A percentile compares a stretch with the other conserved stretches of the same genome.
Evolutionary conservation across 2,888 invertebrate species (phyloP).

Genomic region (Desoria tigrina): DNA sequence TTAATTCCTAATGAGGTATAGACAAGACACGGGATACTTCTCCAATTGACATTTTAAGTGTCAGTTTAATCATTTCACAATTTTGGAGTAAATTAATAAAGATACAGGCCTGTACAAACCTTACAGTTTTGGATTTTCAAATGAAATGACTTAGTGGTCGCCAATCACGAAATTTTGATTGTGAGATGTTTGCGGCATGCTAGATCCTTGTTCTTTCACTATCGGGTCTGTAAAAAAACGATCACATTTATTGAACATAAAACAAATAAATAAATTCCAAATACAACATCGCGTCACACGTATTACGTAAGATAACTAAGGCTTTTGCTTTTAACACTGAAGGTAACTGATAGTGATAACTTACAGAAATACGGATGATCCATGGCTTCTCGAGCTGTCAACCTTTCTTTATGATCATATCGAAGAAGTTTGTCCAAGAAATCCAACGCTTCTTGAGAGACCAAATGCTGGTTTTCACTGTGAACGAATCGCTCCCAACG

Average conservation of each 20-base stretch:
- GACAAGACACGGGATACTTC: too few relatives aligned
- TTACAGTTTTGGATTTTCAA: conserved; percentile 2
- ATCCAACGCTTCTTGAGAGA: conserved; percentile 96
- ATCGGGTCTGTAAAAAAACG: conserved; percentile 75
- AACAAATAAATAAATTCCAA: not conserved
- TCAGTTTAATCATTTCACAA: too few relatives aligned
- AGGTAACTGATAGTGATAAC: too few relatives aligned
- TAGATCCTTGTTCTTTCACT: conserved; percentile 76
- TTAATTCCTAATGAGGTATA: too few relatives aligned
- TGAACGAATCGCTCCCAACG: conserved; percentile 99
- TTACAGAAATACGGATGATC: conserved; percentile 98
- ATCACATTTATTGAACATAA: too few relatives aligned
- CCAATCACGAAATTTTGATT: conserved; percentile 56
- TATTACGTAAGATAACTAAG: too few relatives aligned
- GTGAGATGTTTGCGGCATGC: conserved; percentile 57
- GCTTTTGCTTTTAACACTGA: too few relatives aligned
- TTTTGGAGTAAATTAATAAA: not conserved
- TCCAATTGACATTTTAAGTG: too few relatives aligned
- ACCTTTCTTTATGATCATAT: conserved; percentile 95
- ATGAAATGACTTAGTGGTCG: conserved; percentile 49
- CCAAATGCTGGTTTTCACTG: conserved; percentile 97
- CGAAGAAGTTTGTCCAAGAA: conserved; percentile 98
- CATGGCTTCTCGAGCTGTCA: conserved; percentile 99
- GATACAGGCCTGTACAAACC: conserved; percentile 4
- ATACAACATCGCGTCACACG: not conserved